phyloP scores from a whole-genome alignment of 2,888 invertebrate species.

The Mylabris sibirica region DNA sequence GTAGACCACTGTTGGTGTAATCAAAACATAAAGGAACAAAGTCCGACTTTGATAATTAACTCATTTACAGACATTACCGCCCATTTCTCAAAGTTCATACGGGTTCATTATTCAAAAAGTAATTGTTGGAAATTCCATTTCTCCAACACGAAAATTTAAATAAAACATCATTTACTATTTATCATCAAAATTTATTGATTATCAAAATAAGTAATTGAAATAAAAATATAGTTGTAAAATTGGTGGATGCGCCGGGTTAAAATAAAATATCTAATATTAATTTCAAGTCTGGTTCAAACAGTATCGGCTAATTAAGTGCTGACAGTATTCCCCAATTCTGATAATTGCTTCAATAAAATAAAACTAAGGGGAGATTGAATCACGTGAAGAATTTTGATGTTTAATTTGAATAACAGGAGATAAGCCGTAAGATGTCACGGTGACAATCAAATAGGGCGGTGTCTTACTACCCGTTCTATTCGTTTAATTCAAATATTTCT shows the following conservation, averaged over 20 bases:
- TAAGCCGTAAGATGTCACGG: slow-evolving; percentile 10
- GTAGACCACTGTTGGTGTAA: slow-evolving; percentile 48
- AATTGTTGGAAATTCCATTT: slow-evolving; percentile 45
- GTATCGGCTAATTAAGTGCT: slow-evolving; percentile 30
- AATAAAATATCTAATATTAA: neutral
- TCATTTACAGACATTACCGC: slow-evolving; percentile 58
- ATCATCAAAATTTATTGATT: neutral
- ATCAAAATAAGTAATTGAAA: neutral
- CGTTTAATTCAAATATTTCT: neutral
- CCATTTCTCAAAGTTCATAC: slow-evolving; percentile 62
- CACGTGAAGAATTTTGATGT: slow-evolving; percentile 31
- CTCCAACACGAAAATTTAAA: neutral
- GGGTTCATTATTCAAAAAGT: slow-evolving; percentile 60
- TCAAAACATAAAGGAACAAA: slow-evolving; percentile 55
- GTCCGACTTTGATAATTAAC: slow-evolving; percentile 61
- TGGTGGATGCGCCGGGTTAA: neutral
- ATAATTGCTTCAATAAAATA: slow-evolving; percentile 33
- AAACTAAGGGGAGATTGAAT: slow-evolving; percentile 28
- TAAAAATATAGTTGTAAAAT: neutral
- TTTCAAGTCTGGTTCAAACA: slow-evolving; percentile 1
- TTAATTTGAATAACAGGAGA: slow-evolving; percentile 13
- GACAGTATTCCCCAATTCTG: slow-evolving; percentile 35
- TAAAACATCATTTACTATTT: neutral
- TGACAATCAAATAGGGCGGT: slow-evolving; percentile 6
- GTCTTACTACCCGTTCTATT: neutral